These are phyloP conservation scores for Lemur catta DNA, from an alignment of 2,797 vertebrate genomes.

Conservation along the genomic window DNA sequence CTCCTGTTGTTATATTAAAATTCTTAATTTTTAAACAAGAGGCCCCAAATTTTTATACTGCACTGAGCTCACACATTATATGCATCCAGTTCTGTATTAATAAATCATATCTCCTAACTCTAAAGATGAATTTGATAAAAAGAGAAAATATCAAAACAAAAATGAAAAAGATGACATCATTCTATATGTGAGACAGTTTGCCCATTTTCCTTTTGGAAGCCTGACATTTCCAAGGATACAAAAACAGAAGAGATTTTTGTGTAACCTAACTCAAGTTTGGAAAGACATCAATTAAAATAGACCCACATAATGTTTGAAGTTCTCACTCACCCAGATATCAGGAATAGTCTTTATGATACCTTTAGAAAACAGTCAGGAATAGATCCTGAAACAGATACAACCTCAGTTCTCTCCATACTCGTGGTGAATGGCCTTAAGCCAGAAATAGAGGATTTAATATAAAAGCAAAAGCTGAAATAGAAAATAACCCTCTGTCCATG, in stretches of 20 bases:
- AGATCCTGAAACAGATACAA: background rate
- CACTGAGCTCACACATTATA: background rate
- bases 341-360: background rate
- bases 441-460: background rate
- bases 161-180: background rate
- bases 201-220: background rate
- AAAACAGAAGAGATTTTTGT: background rate
- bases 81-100: background rate
- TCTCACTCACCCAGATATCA: background rate
- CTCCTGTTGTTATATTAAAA: background rate
- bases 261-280: background rate
- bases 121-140: slow-evolving; percentile 1
- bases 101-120: background rate
- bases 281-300: background rate
- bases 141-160: background rate
- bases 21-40: background rate
- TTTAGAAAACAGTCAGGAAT: background rate
- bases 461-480: background rate
- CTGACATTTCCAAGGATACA: background rate
- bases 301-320: background rate
- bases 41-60: background rate
- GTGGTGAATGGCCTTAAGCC: background rate
- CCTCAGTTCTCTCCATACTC: background rate
- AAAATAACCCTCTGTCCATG: background rate
- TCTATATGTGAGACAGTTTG: background rate